These are phyloP conservation scores for Apolygus lucorum DNA, from an alignment of 1,140 invertebrate species.

Conservation along the genomic window DNA sequence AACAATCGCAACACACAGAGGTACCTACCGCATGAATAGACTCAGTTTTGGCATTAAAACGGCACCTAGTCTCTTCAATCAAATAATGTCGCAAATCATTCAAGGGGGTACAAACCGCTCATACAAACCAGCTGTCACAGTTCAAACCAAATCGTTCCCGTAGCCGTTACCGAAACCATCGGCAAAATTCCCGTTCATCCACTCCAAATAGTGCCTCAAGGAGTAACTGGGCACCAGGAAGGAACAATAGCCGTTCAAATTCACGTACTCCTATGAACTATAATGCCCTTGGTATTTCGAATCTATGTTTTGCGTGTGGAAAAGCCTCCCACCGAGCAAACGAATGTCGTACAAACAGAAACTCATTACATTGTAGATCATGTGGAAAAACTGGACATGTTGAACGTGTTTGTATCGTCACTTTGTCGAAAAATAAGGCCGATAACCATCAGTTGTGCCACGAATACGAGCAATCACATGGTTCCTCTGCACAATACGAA, in stretches of 20 bases:
- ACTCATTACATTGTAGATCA: neutral
- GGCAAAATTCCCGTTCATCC: neutral
- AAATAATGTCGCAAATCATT: no score
- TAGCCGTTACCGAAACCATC: neutral
- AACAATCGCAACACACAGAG: no score
- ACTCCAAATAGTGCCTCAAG: neutral
- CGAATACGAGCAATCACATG: neutral
- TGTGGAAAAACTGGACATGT: neutral
- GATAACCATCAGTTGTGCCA: neutral
- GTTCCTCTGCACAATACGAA: neutral
- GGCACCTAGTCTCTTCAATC: no score
- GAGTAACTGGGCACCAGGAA: neutral
- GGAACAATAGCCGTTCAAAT: neutral
- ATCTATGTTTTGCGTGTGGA: slow-evolving; percentile 4
- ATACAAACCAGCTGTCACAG: neutral
- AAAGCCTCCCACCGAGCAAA: neutral
- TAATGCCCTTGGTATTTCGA: slow-evolving; percentile 2
- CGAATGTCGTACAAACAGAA: neutral
- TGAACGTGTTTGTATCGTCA: neutral
- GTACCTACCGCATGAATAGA: no score
- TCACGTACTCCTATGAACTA: neutral
- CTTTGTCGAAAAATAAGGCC: neutral
- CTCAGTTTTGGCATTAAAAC: no score
- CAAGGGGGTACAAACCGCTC: no score
- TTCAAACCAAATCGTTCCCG: neutral